phyloP scores from a whole-genome alignment of 2,113 vertebrate species.

The Limanda limanda region DNA sequence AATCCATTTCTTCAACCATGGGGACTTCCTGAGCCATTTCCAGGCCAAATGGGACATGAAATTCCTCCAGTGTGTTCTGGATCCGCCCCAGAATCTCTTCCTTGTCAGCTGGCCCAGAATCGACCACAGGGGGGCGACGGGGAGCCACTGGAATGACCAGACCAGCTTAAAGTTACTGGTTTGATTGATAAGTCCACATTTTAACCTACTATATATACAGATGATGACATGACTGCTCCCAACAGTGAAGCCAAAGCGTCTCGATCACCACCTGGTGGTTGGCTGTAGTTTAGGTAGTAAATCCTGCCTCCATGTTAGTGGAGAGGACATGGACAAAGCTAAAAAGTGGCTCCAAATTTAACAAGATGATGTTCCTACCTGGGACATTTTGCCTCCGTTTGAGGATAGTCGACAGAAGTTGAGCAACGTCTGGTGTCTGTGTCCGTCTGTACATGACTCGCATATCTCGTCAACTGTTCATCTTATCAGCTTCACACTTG shows the following conservation, averaged over 20 bases:
- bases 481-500: too few species aligned
- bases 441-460: too few species aligned
- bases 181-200: not conserved
- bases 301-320: too few species aligned
- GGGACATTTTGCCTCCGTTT: too few species aligned
- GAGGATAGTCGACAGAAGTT: too few species aligned
- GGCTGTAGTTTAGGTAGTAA: not conserved
- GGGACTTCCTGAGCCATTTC: conserved; percentile 2
- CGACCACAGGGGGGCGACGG: not conserved
- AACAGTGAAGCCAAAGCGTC: not conserved
- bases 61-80: conserved; percentile 7
- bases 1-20: not conserved
- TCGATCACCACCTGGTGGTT: not conserved
- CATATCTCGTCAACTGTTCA: too few species aligned
- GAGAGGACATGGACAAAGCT: too few species aligned
- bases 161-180: not conserved
- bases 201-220: not conserved
- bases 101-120: not conserved
- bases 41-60: conserved; percentile 20
- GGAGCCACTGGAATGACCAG: not conserved
- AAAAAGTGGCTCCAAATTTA: too few species aligned
- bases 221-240: not conserved
- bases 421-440: too few species aligned
- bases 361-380: too few species aligned
- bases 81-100: not conserved